A percentile compares a stretch with the other conserved stretches of the same genome.
phyloP scores from a whole-genome alignment of 2,113 vertebrate species.

The Ciconia maguari region DNA sequence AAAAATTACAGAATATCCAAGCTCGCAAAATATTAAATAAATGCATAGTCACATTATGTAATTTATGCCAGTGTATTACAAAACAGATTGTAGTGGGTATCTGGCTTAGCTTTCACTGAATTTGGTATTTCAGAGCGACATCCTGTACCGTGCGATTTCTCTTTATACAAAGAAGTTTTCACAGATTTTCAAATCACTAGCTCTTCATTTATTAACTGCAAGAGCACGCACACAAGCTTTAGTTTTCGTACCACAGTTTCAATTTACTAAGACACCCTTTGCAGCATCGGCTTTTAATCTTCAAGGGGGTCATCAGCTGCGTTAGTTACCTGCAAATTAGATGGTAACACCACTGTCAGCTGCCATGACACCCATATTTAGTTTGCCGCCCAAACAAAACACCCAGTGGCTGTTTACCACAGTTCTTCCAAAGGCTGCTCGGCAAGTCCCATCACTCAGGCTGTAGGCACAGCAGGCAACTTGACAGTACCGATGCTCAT shows the following conservation, averaged over 20 bases:
- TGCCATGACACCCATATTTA: not conserved
- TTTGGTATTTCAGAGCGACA: not conserved
- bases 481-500: not conserved
- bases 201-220: not conserved
- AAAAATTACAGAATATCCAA: not conserved
- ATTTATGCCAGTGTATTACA: not conserved
- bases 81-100: not conserved
- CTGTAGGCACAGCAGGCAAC: not conserved
- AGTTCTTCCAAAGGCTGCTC: not conserved
- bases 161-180: not conserved
- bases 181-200: not conserved
- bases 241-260: not conserved
- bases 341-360: not conserved
- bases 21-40: not conserved
- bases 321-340: constrained; percentile 5
- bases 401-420: not conserved
- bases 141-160: not conserved
- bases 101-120: not conserved
- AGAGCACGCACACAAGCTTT: not conserved
- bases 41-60: not conserved
- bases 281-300: not conserved
- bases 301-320: constrained; percentile 5
- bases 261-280: not conserved
- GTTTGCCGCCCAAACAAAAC: not conserved
- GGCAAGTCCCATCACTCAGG: not conserved